phyloP scores from a whole-genome alignment of 2,113 vertebrate genomes.

The Leptobrachium ailaonicum region DNA sequence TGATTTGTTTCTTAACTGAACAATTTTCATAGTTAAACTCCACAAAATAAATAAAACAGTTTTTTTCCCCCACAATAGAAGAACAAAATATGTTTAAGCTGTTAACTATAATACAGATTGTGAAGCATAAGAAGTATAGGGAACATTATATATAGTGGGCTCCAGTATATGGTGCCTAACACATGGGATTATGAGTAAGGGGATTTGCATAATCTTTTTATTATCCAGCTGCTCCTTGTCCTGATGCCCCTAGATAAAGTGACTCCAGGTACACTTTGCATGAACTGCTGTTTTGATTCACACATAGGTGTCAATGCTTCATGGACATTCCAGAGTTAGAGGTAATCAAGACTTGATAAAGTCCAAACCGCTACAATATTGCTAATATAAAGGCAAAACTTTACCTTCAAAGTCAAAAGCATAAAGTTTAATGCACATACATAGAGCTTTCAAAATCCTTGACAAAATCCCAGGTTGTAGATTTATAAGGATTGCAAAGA shows the following conservation, averaged over 20 bases:
- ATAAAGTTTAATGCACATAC: no score
- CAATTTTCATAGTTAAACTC: no score
- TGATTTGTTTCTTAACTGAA: no score
- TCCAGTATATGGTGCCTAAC: slow-evolving; percentile 1
- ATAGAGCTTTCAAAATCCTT: no score
- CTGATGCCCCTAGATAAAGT: slow-evolving; percentile 38
- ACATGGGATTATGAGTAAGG: slow-evolving; percentile 19
- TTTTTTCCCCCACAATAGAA: no score
- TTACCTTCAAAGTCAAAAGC: background rate
- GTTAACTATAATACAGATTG: no score
- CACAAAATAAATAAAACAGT: no score
- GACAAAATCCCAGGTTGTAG: no score
- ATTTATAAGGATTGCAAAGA: no score
- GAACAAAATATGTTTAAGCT: no score
- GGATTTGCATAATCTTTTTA: slow-evolving; percentile 45
- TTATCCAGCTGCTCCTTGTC: slow-evolving; percentile 29
- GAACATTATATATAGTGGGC: background rate
- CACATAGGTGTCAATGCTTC: slow-evolving; percentile 26
- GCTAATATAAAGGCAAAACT: slow-evolving; percentile 7
- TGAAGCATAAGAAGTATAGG: no score
- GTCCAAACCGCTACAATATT: slow-evolving; percentile 25
- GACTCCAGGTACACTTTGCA: slow-evolving; percentile 33
- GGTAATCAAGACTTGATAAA: slow-evolving; percentile 8
- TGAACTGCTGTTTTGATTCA: slow-evolving; percentile 19
- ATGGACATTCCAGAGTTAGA: slow-evolving; percentile 16